Base-by-base conservation (phyloP, 2,113 vertebrate genomes). In the Nesoenas mayeri region DNA sequence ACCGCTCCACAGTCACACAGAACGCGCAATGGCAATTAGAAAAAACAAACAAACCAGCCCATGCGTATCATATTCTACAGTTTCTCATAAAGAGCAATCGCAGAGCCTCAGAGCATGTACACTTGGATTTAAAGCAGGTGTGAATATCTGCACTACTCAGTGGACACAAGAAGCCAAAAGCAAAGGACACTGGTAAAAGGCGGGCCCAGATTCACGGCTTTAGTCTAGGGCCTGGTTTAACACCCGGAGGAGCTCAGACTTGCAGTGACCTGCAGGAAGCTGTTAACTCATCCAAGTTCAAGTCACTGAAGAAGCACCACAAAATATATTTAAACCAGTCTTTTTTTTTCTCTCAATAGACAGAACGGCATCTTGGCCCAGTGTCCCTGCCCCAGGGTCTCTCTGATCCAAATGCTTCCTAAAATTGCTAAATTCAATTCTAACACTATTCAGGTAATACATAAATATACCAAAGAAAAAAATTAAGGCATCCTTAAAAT, bases 61-160 rank as follows among this genome's bases (percentile, higher is more conserved):
- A 6, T 1, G 6, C 5, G 1, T 8, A 14, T 10, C 51, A 17
- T 2, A 13, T 2, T 28, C 56, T 7, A 11, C 58, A 22, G 47
- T 2, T 70, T 38, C 57, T 25, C 38, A 24, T 4, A 7, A 17
- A 44, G 12, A 40, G 53, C 58, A 61, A 21, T 5, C 28, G 11
- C 79, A 69, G 28, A 69, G 38, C 61, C 32, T 6, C 65, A 28
- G 34, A 51, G 48, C 32, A 44, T 1, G 31, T 7, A 26, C 31
- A 4, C 44, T 11, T n/a, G 54, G 36, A n/a, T 69, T 56, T 56
- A 57, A 66, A 3, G 10, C 26, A 44, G 26, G 44, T 3, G 24
- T 47, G 57, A 84, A 44, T 28, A 20, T 9, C 21, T 36, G 64
- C 53, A 53, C 83, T 36, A 11, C 42, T 77, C 36, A 22, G 22